Conservation (phyloP, 2,888 invertebrate genomes). For the Andrena minutula region DNA sequence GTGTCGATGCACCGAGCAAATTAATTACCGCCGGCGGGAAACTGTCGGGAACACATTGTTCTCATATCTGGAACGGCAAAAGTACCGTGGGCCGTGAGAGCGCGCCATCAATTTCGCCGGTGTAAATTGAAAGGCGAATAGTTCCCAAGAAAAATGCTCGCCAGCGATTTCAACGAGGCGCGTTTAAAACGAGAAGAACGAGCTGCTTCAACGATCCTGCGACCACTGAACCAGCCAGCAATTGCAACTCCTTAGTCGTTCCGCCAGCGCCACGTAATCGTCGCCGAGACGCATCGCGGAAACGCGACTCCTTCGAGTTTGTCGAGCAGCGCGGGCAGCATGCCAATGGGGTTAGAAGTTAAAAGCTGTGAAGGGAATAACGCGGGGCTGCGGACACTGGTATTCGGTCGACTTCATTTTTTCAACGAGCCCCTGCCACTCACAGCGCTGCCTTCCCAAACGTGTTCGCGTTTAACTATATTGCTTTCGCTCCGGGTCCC, state of each 20-base stretch:
- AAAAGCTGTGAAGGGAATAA: slow-evolving; percentile 46
- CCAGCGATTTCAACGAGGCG: neutral
- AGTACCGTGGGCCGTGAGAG: neutral
- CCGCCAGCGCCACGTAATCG: neutral
- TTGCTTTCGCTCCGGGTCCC: neutral
- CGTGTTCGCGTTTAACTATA: slow-evolving; percentile 12
- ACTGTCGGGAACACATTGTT: slow-evolving; percentile 29
- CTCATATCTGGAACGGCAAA: slow-evolving; percentile 7
- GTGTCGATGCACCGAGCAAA: slow-evolving; percentile 26
- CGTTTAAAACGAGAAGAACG: neutral
- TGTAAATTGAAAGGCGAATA: slow-evolving; percentile 6
- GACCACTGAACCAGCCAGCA: neutral
- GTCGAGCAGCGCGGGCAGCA: slow-evolving; percentile 11
- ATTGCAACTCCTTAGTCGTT: neutral
- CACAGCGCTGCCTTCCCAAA: neutral
- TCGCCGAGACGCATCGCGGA: neutral
- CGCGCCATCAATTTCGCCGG: slow-evolving; percentile 5
- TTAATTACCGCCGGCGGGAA: slow-evolving; percentile 33
- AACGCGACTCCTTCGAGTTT: slow-evolving; percentile 5
- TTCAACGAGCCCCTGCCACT: neutral
- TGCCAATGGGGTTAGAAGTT: slow-evolving; percentile 57
- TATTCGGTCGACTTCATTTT: slow-evolving; percentile 23
- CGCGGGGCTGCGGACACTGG: neutral
- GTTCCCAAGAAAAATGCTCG: neutral
- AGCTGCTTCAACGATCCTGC: too few relatives aligned